These are phyloP conservation scores for Anguilla pacifica DNA, from an alignment of 2,797 vertebrate genomes.

Conservation along the genomic window DNA sequence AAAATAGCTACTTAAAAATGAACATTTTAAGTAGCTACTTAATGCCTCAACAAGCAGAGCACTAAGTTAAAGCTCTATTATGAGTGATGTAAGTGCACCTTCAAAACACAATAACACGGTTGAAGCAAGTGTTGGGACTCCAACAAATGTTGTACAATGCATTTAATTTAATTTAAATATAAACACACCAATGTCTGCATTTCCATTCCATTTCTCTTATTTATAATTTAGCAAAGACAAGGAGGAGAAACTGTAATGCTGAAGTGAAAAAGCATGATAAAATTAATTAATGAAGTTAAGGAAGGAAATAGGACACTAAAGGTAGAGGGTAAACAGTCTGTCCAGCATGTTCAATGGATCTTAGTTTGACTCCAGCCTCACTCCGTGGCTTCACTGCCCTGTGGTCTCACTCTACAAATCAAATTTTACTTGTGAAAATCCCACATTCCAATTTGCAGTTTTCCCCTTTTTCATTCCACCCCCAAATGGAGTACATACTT, in stretches of 20 bases:
- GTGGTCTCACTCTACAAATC: background rate
- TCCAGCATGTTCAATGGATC: background rate
- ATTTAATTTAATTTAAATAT: background rate
- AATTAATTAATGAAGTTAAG: background rate
- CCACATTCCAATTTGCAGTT: background rate
- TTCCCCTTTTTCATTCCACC: too few species aligned
- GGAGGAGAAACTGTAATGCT: background rate
- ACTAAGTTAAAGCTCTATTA: background rate
- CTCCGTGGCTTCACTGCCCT: background rate
- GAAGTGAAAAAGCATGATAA: background rate
- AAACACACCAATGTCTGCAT: background rate
- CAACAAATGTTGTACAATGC: background rate
- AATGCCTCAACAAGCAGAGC: background rate
- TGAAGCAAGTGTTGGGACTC: background rate
- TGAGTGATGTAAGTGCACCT: background rate
- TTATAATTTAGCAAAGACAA: too few species aligned
- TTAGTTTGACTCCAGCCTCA: background rate
- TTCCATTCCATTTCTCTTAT: background rate
- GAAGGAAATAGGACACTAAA: background rate
- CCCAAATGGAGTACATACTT: too few species aligned
- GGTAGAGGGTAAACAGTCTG: background rate
- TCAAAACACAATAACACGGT: background rate
- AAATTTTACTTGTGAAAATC: background rate
- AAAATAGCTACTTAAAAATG: too few species aligned
- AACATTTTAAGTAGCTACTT: background rate